These are phyloP conservation scores for Limnephilus auricula DNA, from an alignment of 2,888 invertebrate genomes.

Conservation along the genomic window DNA sequence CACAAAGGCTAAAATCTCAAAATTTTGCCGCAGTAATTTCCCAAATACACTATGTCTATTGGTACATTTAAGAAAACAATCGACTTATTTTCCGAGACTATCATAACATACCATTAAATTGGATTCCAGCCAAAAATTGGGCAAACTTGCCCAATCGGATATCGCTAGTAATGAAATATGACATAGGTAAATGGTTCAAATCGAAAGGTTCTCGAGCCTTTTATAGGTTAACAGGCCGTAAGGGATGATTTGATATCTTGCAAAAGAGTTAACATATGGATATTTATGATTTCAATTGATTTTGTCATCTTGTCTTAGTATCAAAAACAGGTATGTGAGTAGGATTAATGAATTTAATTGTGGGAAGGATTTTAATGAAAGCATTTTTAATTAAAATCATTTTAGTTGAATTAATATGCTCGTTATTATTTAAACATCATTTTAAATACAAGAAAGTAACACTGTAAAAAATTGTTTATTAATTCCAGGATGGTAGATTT, in stretches of 20 bases:
- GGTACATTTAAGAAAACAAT: slow-evolving; percentile 6
- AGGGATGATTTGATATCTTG: background rate
- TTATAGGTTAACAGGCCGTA: background rate
- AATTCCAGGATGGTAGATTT: no score
- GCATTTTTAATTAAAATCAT: background rate
- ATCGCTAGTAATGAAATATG: background rate
- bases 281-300: background rate
- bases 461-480: no score
- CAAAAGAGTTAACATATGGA: background rate
- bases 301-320: background rate
- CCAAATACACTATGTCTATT: background rate
- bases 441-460: no score
- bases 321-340: no score
- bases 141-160: background rate
- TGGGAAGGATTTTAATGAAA: background rate
- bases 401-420: no score
- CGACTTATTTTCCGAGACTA: slow-evolving; percentile 8
- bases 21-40: background rate
- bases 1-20: background rate
- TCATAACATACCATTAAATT: background rate
- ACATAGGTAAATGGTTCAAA: background rate
- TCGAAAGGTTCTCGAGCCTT: background rate
- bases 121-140: background rate
- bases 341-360: background rate
- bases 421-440: background rate